Evolutionary conservation across 2,797 vertebrate species (phyloP), one percentile per base, ranked within the genome.

Genomic region (Danio aesculapii): DNA sequence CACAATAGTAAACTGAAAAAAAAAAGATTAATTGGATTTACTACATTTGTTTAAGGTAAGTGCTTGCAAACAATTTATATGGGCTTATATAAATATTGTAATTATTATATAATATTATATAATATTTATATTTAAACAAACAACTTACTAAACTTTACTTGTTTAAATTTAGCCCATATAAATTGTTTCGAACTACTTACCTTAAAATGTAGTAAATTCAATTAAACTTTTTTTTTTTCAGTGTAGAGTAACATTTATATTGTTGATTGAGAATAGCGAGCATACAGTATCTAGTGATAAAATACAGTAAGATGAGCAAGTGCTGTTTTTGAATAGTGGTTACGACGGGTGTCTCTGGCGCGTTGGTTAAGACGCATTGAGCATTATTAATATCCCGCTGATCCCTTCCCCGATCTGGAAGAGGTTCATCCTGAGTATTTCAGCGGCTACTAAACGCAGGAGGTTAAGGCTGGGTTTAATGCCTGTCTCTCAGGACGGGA

Each of bases 381-480:
- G 62, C 44, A 17, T 58, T 69, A 70, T 57, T 79, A 77, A 62
- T 67, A 14, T 70, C 62, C 41, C 19, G 59, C 70, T 76, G 66
- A 75, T 71, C 44, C 50, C 59, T 77, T 74, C 30, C 75, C 6
- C 59, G 64, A 81, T 14, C 6, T 77, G 84, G 83, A 90, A 86
- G 73, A 79, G 11, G 55, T 61, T 49, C 6, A 77, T 68, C 83
- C 73, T 69, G 50, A 7, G 49, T 64, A 71, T 83, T 84, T 85
- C 67, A 83, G 43, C 13, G 57, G 61, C 63, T 81, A 82, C 76
- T 61, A 80, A 79, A 79, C 61, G 70, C 41, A 11, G n/a, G 84
- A 67, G 86, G 84, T 87, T 88, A 85, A 82, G 83, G 75, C 86
- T 52, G 50, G 16, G 71, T 86, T 84, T 88, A 87, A 87, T 88